Conservation (phyloP, 2,888 invertebrate species). For the Cylloceria caligata region DNA sequence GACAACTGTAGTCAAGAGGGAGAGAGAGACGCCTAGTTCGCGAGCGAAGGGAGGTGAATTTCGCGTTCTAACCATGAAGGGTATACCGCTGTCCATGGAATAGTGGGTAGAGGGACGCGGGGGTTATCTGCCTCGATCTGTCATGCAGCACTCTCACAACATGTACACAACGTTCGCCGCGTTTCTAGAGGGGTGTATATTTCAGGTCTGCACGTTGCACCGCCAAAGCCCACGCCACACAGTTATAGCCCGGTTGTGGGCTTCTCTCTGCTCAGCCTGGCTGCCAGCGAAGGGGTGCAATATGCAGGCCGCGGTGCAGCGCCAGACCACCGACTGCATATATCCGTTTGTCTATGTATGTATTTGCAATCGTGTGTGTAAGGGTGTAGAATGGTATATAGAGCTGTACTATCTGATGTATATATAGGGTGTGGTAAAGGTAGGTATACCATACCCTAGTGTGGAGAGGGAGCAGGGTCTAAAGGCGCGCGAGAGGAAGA, state of each 20-base stretch:
- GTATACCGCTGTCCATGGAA: slow-evolving; percentile 39
- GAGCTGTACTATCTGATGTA: slow-evolving; percentile 21
- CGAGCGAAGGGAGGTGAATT: slow-evolving; percentile 21
- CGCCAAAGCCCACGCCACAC: slow-evolving; percentile 75
- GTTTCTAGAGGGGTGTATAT: slow-evolving; percentile 79
- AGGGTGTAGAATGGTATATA: slow-evolving; percentile 9
- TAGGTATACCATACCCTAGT: neutral
- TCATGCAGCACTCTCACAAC: slow-evolving; percentile 66
- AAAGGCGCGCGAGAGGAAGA: slow-evolving; percentile 54
- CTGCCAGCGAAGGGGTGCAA: slow-evolving; percentile 75
- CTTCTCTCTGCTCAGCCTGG: slow-evolving; percentile 49
- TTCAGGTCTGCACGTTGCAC: slow-evolving; percentile 77
- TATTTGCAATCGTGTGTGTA: slow-evolving; percentile 29
- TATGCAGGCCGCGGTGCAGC: slow-evolving; percentile 77
- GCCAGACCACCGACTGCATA: slow-evolving; percentile 63
- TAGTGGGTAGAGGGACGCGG: too few species aligned
- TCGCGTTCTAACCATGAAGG: slow-evolving; percentile 37
- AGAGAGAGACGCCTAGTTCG: too few species aligned
- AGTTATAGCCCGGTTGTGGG: slow-evolving; percentile 53
- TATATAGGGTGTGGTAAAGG: slow-evolving; percentile 31
- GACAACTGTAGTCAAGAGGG: too few species aligned
- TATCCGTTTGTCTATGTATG: slow-evolving; percentile 30
- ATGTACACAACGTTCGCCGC: slow-evolving; percentile 64
- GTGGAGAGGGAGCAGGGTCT: slow-evolving; percentile 53
- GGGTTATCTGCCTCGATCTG: slow-evolving; percentile 60